Evolutionary conservation across 2,113 vertebrate species (phyloP).

Genomic region (Oncorhynchus kisutch): DNA sequence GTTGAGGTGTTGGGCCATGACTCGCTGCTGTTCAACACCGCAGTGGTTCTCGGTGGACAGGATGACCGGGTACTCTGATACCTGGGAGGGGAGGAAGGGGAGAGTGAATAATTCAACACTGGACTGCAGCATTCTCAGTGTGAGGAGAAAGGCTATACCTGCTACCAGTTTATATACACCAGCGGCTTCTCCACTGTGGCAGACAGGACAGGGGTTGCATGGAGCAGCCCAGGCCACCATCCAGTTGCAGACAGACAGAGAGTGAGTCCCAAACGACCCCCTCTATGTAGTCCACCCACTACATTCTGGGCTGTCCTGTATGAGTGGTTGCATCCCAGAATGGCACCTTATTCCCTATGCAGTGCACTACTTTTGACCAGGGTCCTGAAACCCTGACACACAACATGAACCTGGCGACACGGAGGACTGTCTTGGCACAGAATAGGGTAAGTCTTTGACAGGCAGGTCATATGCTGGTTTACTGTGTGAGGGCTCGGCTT

Average conservation of each 20-base stretch:
- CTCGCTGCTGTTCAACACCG: slow-evolving; percentile 84
- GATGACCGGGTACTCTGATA: slow-evolving; percentile 87
- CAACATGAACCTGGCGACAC: slow-evolving; percentile 26
- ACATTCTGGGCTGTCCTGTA: too few species aligned
- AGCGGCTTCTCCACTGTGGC: slow-evolving; percentile 12
- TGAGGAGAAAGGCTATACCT: slow-evolving; percentile 23
- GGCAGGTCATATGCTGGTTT: neutral
- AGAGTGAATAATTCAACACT: slow-evolving; percentile 55
- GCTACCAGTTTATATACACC: slow-evolving; percentile 6
- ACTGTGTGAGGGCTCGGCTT: neutral
- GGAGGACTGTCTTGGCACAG: slow-evolving; percentile 1
- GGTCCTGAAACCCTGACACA: slow-evolving; percentile 9
- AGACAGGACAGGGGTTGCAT: slow-evolving; percentile 27
- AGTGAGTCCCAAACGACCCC: too few species aligned
- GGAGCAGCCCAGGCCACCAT: neutral
- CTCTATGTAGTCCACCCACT: too few species aligned
- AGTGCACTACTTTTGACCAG: too few species aligned
- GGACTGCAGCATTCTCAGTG: slow-evolving; percentile 30
- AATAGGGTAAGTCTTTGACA: neutral
- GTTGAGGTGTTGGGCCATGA: slow-evolving; percentile 83
- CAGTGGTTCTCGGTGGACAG: slow-evolving; percentile 95
- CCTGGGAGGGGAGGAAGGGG: slow-evolving; percentile 61
- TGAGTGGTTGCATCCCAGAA: too few species aligned
- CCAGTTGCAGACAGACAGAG: slow-evolving; percentile 22
- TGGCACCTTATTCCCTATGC: too few species aligned